Percentiles rank a stretch among this genome's conserved stretches.
phyloP scores from a whole-genome alignment of 2,888 invertebrate species.

The Marasmarcha lunaedactyla region DNA sequence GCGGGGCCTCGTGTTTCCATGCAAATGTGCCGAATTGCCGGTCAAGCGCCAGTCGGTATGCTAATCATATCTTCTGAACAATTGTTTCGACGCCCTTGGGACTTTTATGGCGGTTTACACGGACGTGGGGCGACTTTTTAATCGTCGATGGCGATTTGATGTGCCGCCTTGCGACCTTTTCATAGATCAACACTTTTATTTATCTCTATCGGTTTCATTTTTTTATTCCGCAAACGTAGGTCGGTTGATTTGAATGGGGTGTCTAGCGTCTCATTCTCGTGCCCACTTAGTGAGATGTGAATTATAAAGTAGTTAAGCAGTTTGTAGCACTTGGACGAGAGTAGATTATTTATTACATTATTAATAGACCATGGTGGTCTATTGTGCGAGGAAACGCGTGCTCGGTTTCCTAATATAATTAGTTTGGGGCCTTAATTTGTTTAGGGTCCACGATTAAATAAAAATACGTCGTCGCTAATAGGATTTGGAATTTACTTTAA shows the following conservation, averaged over 20 bases:
- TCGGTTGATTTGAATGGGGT: conserved; percentile 28
- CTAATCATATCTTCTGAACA: conserved; percentile 52
- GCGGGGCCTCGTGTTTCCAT: conserved; percentile 42
- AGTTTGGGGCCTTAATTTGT: too few species aligned
- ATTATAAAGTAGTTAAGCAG: conserved; percentile 37
- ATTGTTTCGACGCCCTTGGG: conserved; percentile 60
- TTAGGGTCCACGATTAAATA: too few species aligned
- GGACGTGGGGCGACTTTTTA: conserved; percentile 47
- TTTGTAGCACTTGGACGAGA: conserved; percentile 19
- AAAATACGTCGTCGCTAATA: too few species aligned
- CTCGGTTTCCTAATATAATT: too few species aligned
- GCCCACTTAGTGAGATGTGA: conserved; percentile 32
- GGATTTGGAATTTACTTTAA: too few species aligned
- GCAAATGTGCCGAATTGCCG: conserved; percentile 53
- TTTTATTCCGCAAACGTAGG: too few species aligned
- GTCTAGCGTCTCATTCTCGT: conserved; percentile 34
- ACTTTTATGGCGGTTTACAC: conserved; percentile 34
- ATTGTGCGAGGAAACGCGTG: too few species aligned
- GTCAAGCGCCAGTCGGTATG: conserved; percentile 33
- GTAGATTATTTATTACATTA: too few species aligned
- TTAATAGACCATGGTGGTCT: too few species aligned
- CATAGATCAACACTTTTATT: neutral
- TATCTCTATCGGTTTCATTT: neutral
- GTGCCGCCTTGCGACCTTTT: conserved; percentile 22
- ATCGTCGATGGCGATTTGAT: conserved; percentile 47